Evolutionary conservation across 2,888 invertebrate species (phyloP).

Genomic region (Mimumesa dahlbomi): DNA sequence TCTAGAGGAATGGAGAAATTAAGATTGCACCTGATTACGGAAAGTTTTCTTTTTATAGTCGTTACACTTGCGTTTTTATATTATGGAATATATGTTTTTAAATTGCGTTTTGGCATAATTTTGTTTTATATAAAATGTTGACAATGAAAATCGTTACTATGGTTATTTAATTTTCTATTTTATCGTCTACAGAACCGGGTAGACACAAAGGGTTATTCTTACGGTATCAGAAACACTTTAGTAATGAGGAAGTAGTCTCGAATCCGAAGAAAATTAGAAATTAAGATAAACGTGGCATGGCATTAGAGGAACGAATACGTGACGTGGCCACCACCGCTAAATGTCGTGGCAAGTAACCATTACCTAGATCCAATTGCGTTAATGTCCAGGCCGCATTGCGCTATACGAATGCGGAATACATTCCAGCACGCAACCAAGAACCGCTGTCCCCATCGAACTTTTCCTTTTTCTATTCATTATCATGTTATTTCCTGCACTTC

Average conservation of each 20-base stretch:
- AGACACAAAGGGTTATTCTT: neutral
- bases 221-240: neutral
- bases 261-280: slow-evolving; percentile 48
- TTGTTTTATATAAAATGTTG: too few relatives aligned
- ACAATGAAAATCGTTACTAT: neutral
- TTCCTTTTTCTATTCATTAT: slow-evolving; percentile 8
- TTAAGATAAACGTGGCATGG: slow-evolving; percentile 45
- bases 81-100: too few relatives aligned
- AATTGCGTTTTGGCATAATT: too few relatives aligned
- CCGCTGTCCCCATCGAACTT: neutral
- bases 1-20: neutral
- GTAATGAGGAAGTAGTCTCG: slow-evolving; percentile 6
- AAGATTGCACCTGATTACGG: too few relatives aligned
- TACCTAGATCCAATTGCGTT: slow-evolving; percentile 67
- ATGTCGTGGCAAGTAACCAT: slow-evolving; percentile 59
- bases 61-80: too few relatives aligned
- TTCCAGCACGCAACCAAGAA: slow-evolving; percentile 59
- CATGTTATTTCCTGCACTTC: neutral
- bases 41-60: too few relatives aligned
- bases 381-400: slow-evolving; percentile 43
- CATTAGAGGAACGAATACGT: slow-evolving; percentile 48
- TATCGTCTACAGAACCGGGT: too few relatives aligned
- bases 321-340: slow-evolving; percentile 45
- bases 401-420: slow-evolving; percentile 31
- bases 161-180: neutral